phyloP scores from a whole-genome alignment of 2,797 vertebrate species.

The Fistularia tabacaria region DNA sequence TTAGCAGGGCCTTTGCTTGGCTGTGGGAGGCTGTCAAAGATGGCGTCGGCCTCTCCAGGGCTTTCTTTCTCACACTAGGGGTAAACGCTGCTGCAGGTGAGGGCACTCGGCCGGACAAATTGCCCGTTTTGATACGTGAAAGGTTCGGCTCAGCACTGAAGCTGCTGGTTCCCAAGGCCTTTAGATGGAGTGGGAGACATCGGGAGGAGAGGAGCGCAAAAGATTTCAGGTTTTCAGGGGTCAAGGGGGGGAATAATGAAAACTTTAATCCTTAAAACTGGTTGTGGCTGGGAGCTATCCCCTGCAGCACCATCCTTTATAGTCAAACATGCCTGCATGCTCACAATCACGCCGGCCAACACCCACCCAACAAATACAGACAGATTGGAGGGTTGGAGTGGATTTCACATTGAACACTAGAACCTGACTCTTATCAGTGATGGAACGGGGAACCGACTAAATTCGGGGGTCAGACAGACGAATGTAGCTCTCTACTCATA shows the following conservation, averaged over 20 bases:
- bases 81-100: slow-evolving; percentile 43
- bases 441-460: slow-evolving; percentile 44
- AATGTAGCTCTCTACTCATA: slow-evolving; percentile 43
- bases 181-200: slow-evolving; percentile 52
- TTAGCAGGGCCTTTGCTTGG: slow-evolving; percentile 72
- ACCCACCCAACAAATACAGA: slow-evolving; percentile 16
- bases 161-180: slow-evolving; percentile 58
- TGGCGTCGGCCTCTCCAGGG: slow-evolving; percentile 59
- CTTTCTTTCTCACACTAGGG: slow-evolving; percentile 63
- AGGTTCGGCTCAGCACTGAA: slow-evolving; percentile 59
- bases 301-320: slow-evolving; percentile 40
- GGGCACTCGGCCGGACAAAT: slow-evolving; percentile 63
- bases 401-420: slow-evolving; percentile 30
- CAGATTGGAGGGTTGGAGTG: slow-evolving; percentile 24
- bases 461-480: slow-evolving; percentile 31
- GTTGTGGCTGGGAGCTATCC: slow-evolving; percentile 33
- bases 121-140: slow-evolving; percentile 61
- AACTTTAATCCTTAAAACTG: slow-evolving; percentile 40
- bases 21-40: slow-evolving; percentile 61
- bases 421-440: slow-evolving; percentile 14
- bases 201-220: slow-evolving; percentile 22
- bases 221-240: slow-evolving; percentile 41
- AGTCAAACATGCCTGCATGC: slow-evolving; percentile 47
- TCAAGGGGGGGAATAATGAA: slow-evolving; percentile 50
- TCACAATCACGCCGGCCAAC: slow-evolving; percentile 32